Base-by-base conservation (phyloP, 2,888 invertebrate genomes). In the Diaphora mendica region DNA sequence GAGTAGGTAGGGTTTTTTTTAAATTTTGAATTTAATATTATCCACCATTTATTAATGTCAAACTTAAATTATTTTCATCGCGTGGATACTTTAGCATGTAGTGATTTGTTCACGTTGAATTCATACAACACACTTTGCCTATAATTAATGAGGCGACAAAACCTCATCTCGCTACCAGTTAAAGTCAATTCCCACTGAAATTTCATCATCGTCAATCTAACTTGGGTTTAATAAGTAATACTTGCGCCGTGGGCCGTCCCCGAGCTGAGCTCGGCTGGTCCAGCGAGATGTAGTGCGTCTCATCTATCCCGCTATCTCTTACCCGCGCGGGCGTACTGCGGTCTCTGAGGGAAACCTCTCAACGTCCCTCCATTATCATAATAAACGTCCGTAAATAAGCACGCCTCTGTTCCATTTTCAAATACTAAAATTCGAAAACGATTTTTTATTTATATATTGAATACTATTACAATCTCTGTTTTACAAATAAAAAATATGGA, bases 141-240 rank as follows among this genome's bases (percentile, higher is more conserved):
- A 92, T 93, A 92, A 92, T 92, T 92, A 92, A 94, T 91, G 90
- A 90, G 84, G 82, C 88, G 89, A 91, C 91, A 92, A 91, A 94
- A 93, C 91, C 92, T 91, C 92, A 93, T 94, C 92, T 91, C 90
- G 83, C 85, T 88, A 89, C 90, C 91, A 93, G 92, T 92, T 92
- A 91, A 90, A 94, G 93, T 93, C 93, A 94, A 95, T 93, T 95
- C 95, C 95, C 95, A 94, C 88, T 91, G 95, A 95, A 95, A 95
- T 95, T 95, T 92, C 95, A 94, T 95, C 95, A 95, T 95, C 94
- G 95, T 94, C 95, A 94, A 92, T 94, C 92, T 91, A 92, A 93
- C 91, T 92, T 90, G 87, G 88, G 91, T 91, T 94, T 93, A 94
- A 94, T 94, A 95, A 94, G 94, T 94, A 91, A 93, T 93, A 90